Percentiles rank a stretch among this genome's conserved stretches.
These are phyloP conservation scores for Pheosia tremula DNA, from an alignment of 2,888 invertebrate genomes.

Conservation along the genomic window DNA sequence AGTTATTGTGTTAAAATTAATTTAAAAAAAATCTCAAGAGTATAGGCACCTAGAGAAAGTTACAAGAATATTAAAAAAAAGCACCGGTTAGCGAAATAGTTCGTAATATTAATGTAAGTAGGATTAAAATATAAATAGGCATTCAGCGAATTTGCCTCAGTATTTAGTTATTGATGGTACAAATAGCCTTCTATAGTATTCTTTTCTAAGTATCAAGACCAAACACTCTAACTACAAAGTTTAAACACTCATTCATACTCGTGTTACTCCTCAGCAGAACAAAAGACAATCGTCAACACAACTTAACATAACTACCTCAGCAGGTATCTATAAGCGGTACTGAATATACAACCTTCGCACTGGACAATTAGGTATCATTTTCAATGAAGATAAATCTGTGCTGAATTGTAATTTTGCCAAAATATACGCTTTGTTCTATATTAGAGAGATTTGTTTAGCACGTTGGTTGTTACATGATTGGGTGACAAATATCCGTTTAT, in stretches of 20 bases:
- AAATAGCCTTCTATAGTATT: no score
- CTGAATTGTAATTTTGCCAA: not conserved
- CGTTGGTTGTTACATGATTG: not conserved
- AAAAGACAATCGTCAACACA: slow-evolving; percentile 6
- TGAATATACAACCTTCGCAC: not conserved
- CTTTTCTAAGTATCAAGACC: slow-evolving; percentile 50
- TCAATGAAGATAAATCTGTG: not conserved
- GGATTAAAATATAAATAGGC: no score
- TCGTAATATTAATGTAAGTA: no score
- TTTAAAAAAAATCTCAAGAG: no score
- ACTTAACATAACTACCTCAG: not conserved
- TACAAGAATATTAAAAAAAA: no score
- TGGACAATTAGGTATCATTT: not conserved
- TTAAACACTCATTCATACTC: slow-evolving; percentile 63
- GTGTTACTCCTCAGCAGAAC: slow-evolving; percentile 3
- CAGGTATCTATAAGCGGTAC: not conserved
- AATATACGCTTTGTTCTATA: not conserved
- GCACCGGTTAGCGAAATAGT: no score
- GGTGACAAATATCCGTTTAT: not conserved
- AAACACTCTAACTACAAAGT: slow-evolving; percentile 23
- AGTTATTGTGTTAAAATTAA: no score
- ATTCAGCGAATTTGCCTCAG: no score
- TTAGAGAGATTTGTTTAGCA: not conserved
- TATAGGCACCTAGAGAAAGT: no score
- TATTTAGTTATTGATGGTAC: no score